phyloP scores from a whole-genome alignment of 2,888 invertebrate species.

The Leucophora obtusa region DNA sequence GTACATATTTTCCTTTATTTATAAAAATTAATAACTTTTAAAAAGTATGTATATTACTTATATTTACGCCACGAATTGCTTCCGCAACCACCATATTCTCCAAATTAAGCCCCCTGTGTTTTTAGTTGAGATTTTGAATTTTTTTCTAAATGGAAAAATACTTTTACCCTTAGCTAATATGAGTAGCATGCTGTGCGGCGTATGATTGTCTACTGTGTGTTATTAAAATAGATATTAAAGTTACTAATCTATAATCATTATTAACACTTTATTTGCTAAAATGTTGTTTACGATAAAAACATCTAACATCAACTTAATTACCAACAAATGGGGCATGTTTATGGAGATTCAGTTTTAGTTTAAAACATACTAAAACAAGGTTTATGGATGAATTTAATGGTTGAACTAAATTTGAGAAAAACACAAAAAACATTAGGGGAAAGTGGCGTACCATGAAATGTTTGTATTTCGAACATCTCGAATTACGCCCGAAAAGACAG shows the following conservation, averaged over 20 bases:
- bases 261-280: constrained; percentile 51
- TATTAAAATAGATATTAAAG: constrained; percentile 40
- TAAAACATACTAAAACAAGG: neutral
- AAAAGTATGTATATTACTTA: too few species aligned
- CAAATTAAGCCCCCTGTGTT: too few species aligned
- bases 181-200: neutral
- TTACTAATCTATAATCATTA: constrained; percentile 56
- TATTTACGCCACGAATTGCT: too few species aligned
- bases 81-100: too few species aligned
- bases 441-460: too few species aligned
- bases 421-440: too few species aligned
- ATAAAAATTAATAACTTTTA: too few species aligned
- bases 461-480: too few species aligned
- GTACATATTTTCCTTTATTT: too few species aligned
- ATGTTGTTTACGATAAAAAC: constrained; percentile 18
- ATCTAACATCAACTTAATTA: constrained; percentile 21
- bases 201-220: constrained; percentile 5
- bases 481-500: too few species aligned
- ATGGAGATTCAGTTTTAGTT: constrained; percentile 34
- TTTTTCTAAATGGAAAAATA: neutral
- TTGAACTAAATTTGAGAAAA: neutral
- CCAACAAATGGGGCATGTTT: constrained; percentile 24
- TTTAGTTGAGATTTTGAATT: neutral
- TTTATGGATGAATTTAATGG: constrained; percentile 17
- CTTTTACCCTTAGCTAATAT: constrained; percentile 13